Evolutionary conservation across 1,140 invertebrate species (phyloP).

Genomic region (Dinothrombium tinctorium): DNA sequence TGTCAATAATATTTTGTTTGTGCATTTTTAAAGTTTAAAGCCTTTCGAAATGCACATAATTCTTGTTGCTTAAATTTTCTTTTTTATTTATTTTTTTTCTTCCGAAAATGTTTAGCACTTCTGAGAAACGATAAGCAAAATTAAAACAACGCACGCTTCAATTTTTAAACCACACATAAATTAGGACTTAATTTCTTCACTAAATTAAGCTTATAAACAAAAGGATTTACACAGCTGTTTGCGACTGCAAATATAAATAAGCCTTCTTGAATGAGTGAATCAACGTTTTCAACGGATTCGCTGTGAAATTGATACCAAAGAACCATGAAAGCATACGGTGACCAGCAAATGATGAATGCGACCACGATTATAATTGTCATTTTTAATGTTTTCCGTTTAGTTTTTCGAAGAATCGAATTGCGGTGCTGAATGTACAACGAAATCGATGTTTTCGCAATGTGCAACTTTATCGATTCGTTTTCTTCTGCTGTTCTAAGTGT

Average conservation of each 20-base stretch:
- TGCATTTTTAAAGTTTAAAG: too few relatives aligned
- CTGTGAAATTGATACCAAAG: conserved; percentile 30
- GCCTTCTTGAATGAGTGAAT: conserved; percentile 30
- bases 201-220: conserved; percentile 26
- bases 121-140: too few relatives aligned
- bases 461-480: too few relatives aligned
- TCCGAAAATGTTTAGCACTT: too few relatives aligned
- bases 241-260: conserved; percentile 39
- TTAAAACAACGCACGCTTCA: too few relatives aligned
- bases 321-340: conserved; percentile 46
- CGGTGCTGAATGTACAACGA: neutral
- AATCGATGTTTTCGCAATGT: neutral
- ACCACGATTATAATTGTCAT: conserved; percentile 62
- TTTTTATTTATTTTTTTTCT: too few relatives aligned
- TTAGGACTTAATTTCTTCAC: too few relatives aligned
- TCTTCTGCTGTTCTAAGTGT: too few relatives aligned
- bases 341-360: conserved; percentile 34
- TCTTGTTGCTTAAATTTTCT: too few relatives aligned
- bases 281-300: conserved; percentile 22
- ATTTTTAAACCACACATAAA: too few relatives aligned
- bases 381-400: conserved; percentile 33
- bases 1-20: too few relatives aligned
- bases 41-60: too few relatives aligned
- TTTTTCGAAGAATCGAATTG: conserved; percentile 1
- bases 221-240: conserved; percentile 48